Conservation (phyloP, 2,113 vertebrate species). For the Coptodon rendalli region DNA sequence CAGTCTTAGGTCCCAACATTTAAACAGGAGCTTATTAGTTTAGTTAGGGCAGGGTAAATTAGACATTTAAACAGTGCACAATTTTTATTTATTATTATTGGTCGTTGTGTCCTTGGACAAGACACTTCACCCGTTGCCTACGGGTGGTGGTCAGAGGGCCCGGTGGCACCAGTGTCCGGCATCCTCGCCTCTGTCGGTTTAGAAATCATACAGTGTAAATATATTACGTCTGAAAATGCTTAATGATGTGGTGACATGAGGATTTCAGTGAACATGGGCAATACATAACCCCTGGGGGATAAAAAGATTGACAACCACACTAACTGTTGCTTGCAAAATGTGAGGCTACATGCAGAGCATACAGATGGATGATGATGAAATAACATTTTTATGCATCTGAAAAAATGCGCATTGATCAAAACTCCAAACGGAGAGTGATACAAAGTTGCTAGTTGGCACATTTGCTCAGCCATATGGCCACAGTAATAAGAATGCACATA, state of each 20-base stretch:
- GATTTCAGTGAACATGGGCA: background rate
- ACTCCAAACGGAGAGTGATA: background rate
- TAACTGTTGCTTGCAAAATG: background rate
- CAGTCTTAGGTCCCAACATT: background rate
- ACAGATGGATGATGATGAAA: background rate
- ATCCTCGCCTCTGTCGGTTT: background rate
- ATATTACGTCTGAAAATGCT: background rate
- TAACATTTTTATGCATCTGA: background rate
- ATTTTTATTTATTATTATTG: background rate
- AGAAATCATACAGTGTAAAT: background rate
- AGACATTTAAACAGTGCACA: background rate
- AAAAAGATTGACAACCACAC: background rate
- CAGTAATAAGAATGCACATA: conserved; percentile 38
- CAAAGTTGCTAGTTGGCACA: background rate
- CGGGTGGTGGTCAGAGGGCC: background rate
- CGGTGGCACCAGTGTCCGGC: accelerated
- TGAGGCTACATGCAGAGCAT: background rate
- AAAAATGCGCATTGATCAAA: conserved; percentile 20
- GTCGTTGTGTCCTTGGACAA: background rate
- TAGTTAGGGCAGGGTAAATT: background rate
- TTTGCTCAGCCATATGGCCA: conserved; percentile 32
- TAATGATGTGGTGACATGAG: background rate
- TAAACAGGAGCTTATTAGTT: background rate
- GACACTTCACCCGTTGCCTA: accelerated
- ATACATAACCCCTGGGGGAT: background rate